Conservation (phyloP, 2,113 vertebrate species). For the Aegypius monachus region DNA sequence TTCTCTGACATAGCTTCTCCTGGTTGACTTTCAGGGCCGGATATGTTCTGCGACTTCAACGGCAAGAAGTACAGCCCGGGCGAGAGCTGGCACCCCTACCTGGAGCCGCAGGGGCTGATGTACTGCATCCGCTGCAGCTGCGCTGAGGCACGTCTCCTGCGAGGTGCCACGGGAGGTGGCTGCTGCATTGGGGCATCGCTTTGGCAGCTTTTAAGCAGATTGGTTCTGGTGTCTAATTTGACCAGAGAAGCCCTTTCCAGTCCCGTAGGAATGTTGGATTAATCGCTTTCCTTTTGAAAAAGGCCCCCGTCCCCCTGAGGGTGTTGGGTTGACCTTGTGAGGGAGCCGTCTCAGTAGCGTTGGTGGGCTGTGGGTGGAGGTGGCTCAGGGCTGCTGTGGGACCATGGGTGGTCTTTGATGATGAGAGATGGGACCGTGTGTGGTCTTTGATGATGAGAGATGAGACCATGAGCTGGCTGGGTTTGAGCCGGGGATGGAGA, state of each 20-base stretch:
- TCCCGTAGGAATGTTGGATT: fast-evolving
- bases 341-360: fast-evolving
- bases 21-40: constrained; percentile 71
- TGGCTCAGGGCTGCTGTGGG: neutral
- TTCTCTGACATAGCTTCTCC: neutral
- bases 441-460: neutral
- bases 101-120: constrained; percentile 90
- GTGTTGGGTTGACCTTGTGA: neutral
- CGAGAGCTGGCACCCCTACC: constrained; percentile 94
- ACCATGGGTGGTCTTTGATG: fast-evolving
- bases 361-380: neutral
- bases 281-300: neutral
- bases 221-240: neutral
- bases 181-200: fast-evolving
- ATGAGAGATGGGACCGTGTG: fast-evolving
- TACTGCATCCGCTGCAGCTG: constrained; percentile 91
- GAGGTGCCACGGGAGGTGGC: neutral
- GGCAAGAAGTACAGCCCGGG: constrained; percentile 87
- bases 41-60: constrained; percentile 86
- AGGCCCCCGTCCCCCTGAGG: too few relatives aligned
- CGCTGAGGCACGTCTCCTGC: constrained; percentile 74
- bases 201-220: neutral
- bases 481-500: neutral
- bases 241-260: neutral
- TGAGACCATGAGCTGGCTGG: neutral